Evolutionary conservation across 2,113 vertebrate species (phyloP).

Genomic region (Dromaius novaehollandiae): DNA sequence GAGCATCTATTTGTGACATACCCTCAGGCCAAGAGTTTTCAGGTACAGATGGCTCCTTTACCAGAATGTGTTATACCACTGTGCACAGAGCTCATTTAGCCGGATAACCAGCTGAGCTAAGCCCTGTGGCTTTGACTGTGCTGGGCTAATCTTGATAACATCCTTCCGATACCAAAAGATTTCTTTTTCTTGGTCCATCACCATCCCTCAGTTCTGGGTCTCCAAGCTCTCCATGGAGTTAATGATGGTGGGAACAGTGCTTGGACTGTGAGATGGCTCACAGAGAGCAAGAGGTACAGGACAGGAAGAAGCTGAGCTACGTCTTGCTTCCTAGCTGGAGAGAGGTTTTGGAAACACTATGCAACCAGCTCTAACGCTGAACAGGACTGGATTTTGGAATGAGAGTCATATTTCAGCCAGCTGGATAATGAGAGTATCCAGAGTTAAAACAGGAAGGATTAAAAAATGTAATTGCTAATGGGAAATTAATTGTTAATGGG

Average conservation of each 20-base stretch:
- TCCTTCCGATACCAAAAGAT: not conserved
- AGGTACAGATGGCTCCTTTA: not conserved
- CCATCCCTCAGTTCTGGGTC: fast-evolving
- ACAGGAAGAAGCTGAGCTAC: not conserved
- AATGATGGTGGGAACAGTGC: not conserved
- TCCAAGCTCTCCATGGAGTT: not conserved
- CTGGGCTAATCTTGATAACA: not conserved
- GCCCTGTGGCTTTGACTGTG: not conserved
- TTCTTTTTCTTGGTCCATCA: not conserved
- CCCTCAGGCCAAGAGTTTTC: not conserved
- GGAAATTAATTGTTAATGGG: constrained; percentile 53
- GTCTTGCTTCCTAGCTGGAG: not conserved
- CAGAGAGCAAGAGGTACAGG: not conserved
- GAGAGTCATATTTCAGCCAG: not conserved
- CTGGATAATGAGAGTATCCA: constrained; percentile 26
- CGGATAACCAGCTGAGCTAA: not conserved
- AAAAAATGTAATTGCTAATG: constrained; percentile 57
- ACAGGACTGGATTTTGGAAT: not conserved
- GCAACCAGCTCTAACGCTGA: not conserved
- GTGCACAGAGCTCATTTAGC: not conserved
- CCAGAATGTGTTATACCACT: not conserved
- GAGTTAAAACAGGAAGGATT: constrained; percentile 33
- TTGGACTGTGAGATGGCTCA: not conserved
- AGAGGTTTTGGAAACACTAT: not conserved
- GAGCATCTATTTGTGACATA: not conserved